Percentiles rank a stretch among this genome's conserved stretches.
phyloP scores from a whole-genome alignment of 2,797 vertebrate genomes.

The Syndactyla subalaris region DNA sequence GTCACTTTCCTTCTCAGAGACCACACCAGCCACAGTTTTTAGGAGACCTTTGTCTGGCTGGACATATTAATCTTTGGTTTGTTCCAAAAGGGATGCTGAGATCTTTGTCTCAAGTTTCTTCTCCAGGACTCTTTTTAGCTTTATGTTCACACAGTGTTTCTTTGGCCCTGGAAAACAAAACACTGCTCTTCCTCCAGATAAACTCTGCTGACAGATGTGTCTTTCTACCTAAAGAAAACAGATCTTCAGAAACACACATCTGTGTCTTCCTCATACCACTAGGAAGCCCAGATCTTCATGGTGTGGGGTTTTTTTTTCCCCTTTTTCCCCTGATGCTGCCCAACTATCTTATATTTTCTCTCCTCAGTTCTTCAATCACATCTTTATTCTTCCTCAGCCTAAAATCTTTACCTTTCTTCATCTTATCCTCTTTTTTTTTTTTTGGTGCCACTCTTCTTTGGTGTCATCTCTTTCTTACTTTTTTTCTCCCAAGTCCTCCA shows the following conservation, averaged over 20 bases:
- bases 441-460: not conserved
- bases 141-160: not conserved
- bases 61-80: not conserved
- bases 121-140: not conserved
- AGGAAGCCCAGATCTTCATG: not conserved
- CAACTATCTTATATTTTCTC: not conserved
- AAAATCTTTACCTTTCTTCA: not conserved
- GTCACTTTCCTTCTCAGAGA: not conserved
- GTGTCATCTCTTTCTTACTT: not conserved
- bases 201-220: not conserved
- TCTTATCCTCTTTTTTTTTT: not conserved
- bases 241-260: not conserved
- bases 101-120: not conserved
- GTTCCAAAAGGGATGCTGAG: not conserved
- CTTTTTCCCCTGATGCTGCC: not conserved
- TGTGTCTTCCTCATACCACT: accelerated
- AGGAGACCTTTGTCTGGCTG: not conserved
- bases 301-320: accelerated
- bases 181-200: not conserved
- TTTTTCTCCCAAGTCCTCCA: not conserved
- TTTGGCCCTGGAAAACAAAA: not conserved
- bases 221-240: not conserved
- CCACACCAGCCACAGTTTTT: not conserved
- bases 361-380: not conserved
- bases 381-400: not conserved